Evolutionary conservation across 2,113 vertebrate species (phyloP).

Genomic region (Cervus canadensis): DNA sequence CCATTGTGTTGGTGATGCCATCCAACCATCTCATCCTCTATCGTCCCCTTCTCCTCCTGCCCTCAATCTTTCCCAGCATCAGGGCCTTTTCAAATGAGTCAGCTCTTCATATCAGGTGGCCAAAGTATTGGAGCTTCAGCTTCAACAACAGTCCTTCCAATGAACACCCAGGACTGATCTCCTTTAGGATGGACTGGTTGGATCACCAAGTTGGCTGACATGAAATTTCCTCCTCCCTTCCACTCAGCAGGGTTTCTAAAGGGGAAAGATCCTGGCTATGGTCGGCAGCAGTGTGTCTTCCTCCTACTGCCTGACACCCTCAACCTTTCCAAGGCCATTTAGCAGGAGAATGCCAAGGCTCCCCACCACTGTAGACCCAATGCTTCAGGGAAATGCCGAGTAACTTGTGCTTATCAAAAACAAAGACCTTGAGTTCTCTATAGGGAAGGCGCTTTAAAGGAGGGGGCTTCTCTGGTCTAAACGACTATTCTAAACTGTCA

Average conservation of each 20-base stretch:
- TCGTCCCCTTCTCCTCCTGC: neutral
- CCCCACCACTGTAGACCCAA: neutral
- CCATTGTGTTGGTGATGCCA: neutral
- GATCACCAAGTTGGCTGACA: neutral
- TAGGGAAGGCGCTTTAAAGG: neutral
- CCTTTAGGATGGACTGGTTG: neutral
- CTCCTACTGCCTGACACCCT: too few species aligned
- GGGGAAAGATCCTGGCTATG: neutral
- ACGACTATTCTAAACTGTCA: neutral
- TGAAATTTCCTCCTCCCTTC: neutral
- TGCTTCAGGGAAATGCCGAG: neutral
- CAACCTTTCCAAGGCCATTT: neutral
- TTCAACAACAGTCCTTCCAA: neutral
- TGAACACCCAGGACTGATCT: neutral
- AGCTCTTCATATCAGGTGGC: neutral
- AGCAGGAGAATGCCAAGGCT: neutral
- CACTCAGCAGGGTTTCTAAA: neutral
- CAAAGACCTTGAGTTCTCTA: neutral
- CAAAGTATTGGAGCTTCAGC: neutral
- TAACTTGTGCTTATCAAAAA: neutral
- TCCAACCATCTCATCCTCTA: neutral
- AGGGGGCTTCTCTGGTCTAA: neutral
- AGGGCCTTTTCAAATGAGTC: neutral
- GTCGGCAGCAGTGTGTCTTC: neutral
- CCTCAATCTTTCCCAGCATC: neutral